phyloP scores from a whole-genome alignment of 2,888 invertebrate genomes.

The Tiphia femorata region DNA sequence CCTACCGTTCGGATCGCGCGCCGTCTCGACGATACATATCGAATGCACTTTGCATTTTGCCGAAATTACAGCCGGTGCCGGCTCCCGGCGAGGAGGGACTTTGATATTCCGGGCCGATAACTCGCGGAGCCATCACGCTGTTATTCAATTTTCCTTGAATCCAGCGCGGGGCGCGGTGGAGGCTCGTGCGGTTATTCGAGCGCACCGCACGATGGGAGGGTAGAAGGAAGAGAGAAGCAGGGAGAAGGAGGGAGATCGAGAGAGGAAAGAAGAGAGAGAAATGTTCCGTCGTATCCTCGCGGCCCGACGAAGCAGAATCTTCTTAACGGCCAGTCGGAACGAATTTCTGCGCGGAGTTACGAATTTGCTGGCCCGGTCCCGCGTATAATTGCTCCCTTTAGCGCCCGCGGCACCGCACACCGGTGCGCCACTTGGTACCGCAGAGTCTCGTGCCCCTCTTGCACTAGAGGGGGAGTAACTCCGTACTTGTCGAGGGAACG shows the following conservation, averaged over 20 bases:
- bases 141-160: slow-evolving; percentile 26
- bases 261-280: no score
- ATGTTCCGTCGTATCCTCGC: no score
- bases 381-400: slow-evolving; percentile 19
- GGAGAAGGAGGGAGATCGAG: no score
- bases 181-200: neutral
- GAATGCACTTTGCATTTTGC: slow-evolving; percentile 42
- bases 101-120: slow-evolving; percentile 52
- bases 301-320: slow-evolving; percentile 14
- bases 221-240: no score
- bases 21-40: slow-evolving; percentile 11
- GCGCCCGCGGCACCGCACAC: slow-evolving; percentile 3
- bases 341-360: slow-evolving; percentile 25
- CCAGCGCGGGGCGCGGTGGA: neutral
- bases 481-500: neutral
- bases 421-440: no score
- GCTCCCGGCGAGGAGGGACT: slow-evolving; percentile 33
- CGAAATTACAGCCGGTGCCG: slow-evolving; percentile 46
- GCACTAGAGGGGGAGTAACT: no score
- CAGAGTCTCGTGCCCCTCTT: no score
- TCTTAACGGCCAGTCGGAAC: slow-evolving; percentile 27
- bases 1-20: neutral
- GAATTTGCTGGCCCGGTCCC: slow-evolving; percentile 7
- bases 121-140: slow-evolving; percentile 26
- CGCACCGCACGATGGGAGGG: no score